Evolutionary conservation across 2,888 invertebrate genomes (phyloP).

Genomic region (Aleiodes alternator): DNA sequence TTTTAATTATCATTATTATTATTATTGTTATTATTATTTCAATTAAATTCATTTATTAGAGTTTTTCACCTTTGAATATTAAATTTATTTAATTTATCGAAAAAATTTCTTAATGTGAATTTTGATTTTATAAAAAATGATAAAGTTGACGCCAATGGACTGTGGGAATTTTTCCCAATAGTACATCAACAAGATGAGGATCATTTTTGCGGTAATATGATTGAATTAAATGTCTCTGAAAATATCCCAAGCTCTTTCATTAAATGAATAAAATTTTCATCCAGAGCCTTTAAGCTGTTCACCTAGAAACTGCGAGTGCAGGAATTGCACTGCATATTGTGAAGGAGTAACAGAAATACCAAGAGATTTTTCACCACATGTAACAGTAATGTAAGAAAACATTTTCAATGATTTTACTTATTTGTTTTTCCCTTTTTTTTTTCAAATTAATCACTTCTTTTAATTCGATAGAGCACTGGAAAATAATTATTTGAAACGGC

Average conservation of each 20-base stretch:
- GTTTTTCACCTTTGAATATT: no score
- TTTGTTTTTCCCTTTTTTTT: conserved; percentile 17
- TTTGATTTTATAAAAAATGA: conserved; percentile 34
- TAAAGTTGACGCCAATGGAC: conserved; percentile 67
- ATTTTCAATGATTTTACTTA: conserved; percentile 1
- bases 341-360: conserved; percentile 64
- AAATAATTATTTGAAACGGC: conserved; percentile 64
- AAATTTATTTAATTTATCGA: no score
- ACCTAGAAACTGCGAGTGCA: conserved; percentile 58
- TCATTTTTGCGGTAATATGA: conserved; percentile 57
- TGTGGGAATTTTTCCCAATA: conserved; percentile 62
- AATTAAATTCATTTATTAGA: no score
- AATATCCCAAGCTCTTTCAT: conserved; percentile 12
- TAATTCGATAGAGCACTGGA: conserved; percentile 64
- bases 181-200: conserved; percentile 47
- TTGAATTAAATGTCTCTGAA: neutral
- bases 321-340: conserved; percentile 61
- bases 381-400: conserved; percentile 67
- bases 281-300: conserved; percentile 61
- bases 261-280: conserved; percentile 1
- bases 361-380: conserved; percentile 62
- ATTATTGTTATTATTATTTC: no score
- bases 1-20: no score
- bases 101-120: conserved; percentile 4
- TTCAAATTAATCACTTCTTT: conserved; percentile 15